Conservation (phyloP, 2,113 vertebrate species). For the Protobothrops mucrosquamatus region DNA sequence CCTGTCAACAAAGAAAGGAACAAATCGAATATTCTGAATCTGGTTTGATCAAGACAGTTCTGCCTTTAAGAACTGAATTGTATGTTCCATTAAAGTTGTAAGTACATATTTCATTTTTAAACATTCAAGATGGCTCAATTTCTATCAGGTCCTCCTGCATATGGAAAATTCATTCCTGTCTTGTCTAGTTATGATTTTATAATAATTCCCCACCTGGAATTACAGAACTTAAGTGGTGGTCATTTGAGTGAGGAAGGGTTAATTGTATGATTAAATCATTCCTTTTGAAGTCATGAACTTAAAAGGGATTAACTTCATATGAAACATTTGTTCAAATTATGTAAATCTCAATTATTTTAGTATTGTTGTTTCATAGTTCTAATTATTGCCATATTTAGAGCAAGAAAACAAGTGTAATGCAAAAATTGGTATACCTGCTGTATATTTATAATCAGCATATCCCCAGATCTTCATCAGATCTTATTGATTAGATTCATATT, state of each 20-base stretch:
- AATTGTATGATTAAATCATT: not conserved
- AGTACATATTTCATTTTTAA: not conserved
- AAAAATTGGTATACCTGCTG: not conserved
- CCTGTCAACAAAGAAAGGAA: not conserved
- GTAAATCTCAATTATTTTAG: not conserved
- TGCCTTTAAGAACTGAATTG: not conserved
- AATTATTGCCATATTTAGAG: not conserved
- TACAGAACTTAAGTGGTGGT: not conserved
- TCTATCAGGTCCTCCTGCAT: not conserved
- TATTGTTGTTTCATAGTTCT: not conserved
- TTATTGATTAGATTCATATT: not conserved
- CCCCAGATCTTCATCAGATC: not conserved
- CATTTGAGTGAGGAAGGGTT: not conserved
- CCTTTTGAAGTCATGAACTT: not conserved
- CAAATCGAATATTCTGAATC: not conserved
- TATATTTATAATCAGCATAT: not conserved
- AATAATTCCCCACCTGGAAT: not conserved
- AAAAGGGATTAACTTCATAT: not conserved
- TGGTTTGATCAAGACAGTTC: not conserved
- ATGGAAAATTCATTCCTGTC: not conserved
- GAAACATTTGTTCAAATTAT: not conserved
- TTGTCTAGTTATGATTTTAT: not conserved
- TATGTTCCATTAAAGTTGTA: not conserved
- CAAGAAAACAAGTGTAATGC: not conserved
- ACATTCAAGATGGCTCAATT: not conserved